Conservation (phyloP, 2,113 vertebrate species). For the Zapornia atra region DNA sequence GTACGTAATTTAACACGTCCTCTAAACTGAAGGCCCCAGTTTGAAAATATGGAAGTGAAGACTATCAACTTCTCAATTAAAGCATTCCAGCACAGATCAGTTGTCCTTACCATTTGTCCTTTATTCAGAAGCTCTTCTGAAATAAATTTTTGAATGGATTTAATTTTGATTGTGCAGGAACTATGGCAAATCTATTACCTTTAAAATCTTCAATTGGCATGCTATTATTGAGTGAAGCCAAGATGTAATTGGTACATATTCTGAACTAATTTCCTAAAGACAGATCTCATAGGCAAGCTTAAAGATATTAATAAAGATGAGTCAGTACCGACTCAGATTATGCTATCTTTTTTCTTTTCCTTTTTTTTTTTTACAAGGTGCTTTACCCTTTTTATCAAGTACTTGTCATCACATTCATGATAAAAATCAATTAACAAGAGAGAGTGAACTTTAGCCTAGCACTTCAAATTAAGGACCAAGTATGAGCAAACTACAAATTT, state of each 20-base stretch:
- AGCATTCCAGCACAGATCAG: not conserved
- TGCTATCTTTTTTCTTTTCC: not conserved
- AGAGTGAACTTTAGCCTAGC: not conserved
- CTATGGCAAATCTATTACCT: not conserved
- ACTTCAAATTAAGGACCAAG: not conserved
- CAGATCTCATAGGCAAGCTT: not conserved
- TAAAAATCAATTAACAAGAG: not conserved
- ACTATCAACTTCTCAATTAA: not conserved
- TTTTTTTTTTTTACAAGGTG: not conserved
- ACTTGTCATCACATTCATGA: not conserved
- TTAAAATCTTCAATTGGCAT: not conserved
- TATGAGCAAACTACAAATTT: not conserved
- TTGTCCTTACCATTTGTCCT: not conserved
- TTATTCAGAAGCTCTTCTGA: not conserved
- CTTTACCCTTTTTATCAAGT: not conserved
- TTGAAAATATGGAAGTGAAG: not conserved
- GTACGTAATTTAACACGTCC: not conserved
- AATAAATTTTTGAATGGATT: not conserved
- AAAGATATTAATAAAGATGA: not conserved
- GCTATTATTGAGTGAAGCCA: not conserved
- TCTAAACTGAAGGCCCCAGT: not conserved
- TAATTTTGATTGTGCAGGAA: not conserved
- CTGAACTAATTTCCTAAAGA: not conserved
- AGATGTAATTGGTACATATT: not conserved
- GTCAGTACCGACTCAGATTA: not conserved